Percentiles rank a stretch among this genome's conserved stretches.
These are phyloP conservation scores for Chrysina gloriosa DNA, from an alignment of 2,888 invertebrate species.

Conservation along the genomic window DNA sequence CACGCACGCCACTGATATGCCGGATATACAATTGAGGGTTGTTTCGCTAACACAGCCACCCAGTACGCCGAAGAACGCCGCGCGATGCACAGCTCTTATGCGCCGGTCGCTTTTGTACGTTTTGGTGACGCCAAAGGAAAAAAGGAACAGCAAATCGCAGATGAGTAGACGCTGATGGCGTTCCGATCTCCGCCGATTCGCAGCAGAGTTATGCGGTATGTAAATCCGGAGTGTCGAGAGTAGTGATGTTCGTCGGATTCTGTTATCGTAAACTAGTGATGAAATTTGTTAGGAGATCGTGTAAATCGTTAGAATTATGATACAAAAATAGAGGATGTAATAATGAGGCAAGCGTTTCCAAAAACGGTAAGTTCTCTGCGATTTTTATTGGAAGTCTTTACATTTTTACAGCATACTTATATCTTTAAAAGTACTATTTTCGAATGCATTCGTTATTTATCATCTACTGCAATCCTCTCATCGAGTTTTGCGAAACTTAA, in stretches of 20 bases:
- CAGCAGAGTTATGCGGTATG: slow-evolving; percentile 1
- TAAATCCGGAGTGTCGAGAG: background rate
- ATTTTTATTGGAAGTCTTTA: slow-evolving; percentile 1
- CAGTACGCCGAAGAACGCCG: slow-evolving; percentile 33
- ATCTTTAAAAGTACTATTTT: background rate
- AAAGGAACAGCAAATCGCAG: slow-evolving; percentile 25
- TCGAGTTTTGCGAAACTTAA: background rate
- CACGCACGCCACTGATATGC: slow-evolving; percentile 35
- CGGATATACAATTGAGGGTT: slow-evolving; percentile 37
- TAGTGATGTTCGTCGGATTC: background rate
- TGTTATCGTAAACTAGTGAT: slow-evolving; percentile 11
- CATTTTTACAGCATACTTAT: background rate
- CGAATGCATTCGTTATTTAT: background rate
- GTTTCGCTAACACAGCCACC: slow-evolving; percentile 33
- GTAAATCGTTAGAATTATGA: slow-evolving; percentile 7
- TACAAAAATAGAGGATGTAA: slow-evolving; percentile 32
- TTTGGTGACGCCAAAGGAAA: slow-evolving; percentile 25
- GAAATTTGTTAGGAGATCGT: background rate
- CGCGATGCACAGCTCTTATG: slow-evolving; percentile 22
- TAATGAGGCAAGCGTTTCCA: slow-evolving; percentile 41
- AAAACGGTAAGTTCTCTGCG: slow-evolving; percentile 35
- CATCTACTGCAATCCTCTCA: slow-evolving; percentile 6
- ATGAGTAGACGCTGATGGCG: slow-evolving; percentile 17
- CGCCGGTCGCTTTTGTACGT: slow-evolving; percentile 26
- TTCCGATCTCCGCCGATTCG: background rate